phyloP scores from a whole-genome alignment of 2,888 invertebrate genomes.

The Seladonia tumulorum region DNA sequence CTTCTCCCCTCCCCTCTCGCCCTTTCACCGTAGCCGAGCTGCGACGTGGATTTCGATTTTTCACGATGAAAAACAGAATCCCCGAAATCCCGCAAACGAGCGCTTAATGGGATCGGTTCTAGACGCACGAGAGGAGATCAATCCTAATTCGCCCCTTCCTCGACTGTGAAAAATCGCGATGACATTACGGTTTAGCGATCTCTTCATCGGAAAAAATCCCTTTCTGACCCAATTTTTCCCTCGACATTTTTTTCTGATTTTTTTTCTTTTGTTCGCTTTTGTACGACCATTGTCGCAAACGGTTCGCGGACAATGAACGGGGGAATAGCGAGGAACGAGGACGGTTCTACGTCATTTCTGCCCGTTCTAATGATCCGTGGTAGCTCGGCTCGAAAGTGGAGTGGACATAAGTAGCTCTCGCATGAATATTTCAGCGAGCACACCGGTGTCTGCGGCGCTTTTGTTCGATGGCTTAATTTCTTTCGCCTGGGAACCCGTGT shows the following conservation, averaged over 20 bases:
- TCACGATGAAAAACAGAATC: slow-evolving; percentile 40
- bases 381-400: slow-evolving; percentile 26
- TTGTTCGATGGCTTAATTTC: slow-evolving; percentile 11
- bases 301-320: slow-evolving; percentile 36
- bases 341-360: slow-evolving; percentile 42
- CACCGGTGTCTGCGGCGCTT: slow-evolving; percentile 11
- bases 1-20: neutral
- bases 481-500: neutral
- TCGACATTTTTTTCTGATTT: neutral
- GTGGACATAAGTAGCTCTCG: slow-evolving; percentile 32
- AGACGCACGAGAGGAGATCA: neutral
- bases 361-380: slow-evolving; percentile 35
- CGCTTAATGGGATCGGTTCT: slow-evolving; percentile 51
- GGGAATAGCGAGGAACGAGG: slow-evolving; percentile 27
- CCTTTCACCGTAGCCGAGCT: neutral
- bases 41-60: slow-evolving; percentile 43
- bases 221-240: slow-evolving; percentile 35
- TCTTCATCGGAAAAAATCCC: slow-evolving; percentile 40
- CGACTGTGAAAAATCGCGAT: slow-evolving; percentile 57
- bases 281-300: slow-evolving; percentile 19
- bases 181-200: slow-evolving; percentile 45
- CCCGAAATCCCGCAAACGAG: slow-evolving; percentile 46
- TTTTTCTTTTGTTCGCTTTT: neutral
- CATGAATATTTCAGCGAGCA: slow-evolving; percentile 49
- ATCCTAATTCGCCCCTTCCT: slow-evolving; percentile 5